phyloP scores from a whole-genome alignment of 2,797 vertebrate species.

The Hephaestus fuliginosus region DNA sequence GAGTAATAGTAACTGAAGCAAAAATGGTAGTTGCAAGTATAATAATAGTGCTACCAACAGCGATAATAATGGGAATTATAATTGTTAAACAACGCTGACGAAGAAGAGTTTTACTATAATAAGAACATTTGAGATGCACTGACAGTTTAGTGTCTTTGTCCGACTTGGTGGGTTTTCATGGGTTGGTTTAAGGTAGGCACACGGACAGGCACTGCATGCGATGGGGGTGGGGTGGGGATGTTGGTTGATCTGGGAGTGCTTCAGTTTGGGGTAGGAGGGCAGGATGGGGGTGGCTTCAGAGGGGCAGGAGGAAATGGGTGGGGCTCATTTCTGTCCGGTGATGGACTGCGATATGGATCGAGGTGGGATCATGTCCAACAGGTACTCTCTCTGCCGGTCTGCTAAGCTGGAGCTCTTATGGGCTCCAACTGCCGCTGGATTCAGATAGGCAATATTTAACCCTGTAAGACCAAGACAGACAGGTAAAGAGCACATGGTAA shows the following conservation, averaged over 20 bases:
- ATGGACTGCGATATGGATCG: constrained; percentile 98
- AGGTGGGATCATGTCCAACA: constrained; percentile 98
- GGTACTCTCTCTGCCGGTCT: constrained; percentile 96
- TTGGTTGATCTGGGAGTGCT: constrained; percentile 71
- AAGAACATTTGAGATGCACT: constrained; percentile 83
- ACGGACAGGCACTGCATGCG: constrained; percentile 96
- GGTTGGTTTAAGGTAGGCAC: constrained; percentile 90
- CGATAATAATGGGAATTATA: constrained; percentile 81
- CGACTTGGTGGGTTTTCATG: constrained; percentile 83
- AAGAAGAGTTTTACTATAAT: constrained; percentile 80
- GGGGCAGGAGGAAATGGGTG: constrained; percentile 50
- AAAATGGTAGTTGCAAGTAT: constrained; percentile 73
- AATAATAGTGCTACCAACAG: constrained; percentile 77
- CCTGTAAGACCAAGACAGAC: constrained; percentile 78
- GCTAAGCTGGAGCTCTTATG: constrained; percentile 95
- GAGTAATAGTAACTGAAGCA: constrained; percentile 82
- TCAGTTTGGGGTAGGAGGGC: constrained; percentile 56
- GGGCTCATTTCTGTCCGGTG: constrained; percentile 92
- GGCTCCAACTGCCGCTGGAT: constrained; percentile 90
- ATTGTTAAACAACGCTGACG: constrained; percentile 67
- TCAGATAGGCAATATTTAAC: constrained; percentile 96
- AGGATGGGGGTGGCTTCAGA: constrained; percentile 45
- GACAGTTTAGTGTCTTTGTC: constrained; percentile 85
- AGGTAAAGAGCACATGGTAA: not conserved
- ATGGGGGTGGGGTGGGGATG: constrained; percentile 73